Conservation (phyloP, 2,113 vertebrate species). For the Grammomys dolichurus region DNA sequence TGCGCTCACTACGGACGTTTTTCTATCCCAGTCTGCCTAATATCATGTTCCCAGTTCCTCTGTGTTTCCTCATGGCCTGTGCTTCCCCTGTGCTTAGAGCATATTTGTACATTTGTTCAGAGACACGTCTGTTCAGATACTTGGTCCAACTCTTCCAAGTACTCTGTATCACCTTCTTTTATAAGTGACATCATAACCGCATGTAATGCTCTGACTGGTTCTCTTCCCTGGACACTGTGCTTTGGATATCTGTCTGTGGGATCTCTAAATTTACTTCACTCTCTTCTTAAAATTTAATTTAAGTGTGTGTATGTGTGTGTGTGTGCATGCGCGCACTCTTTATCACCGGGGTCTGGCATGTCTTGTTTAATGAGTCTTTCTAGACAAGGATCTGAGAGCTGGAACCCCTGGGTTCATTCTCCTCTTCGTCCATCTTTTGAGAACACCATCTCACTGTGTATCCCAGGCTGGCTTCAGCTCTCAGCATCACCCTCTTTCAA, state of each 20-base stretch:
- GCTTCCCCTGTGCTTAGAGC: background rate
- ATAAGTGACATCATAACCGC: background rate
- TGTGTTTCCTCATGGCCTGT: background rate
- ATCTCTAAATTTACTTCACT: background rate
- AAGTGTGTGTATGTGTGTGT: background rate
- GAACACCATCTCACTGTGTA: background rate
- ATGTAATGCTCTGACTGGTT: background rate
- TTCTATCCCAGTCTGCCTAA: background rate
- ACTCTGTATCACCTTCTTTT: background rate
- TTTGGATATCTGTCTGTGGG: background rate
- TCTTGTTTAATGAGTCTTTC: background rate
- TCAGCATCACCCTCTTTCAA: too few species aligned
- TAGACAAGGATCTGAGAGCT: background rate
- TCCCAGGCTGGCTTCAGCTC: background rate
- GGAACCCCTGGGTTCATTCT: background rate
- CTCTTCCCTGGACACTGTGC: background rate
- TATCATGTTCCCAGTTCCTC: background rate
- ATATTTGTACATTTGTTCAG: background rate
- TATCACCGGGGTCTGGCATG: background rate
- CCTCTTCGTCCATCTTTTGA: background rate
- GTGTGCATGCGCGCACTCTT: background rate
- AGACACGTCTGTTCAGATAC: slow-evolving; percentile 17
- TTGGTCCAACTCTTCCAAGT: slow-evolving; percentile 19
- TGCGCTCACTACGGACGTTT: background rate
- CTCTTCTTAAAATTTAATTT: background rate